Evolutionary conservation across 2,888 invertebrate species (phyloP), one percentile per base, ranked within the genome.

Genomic region (Drosophila glabriapex): DNA sequence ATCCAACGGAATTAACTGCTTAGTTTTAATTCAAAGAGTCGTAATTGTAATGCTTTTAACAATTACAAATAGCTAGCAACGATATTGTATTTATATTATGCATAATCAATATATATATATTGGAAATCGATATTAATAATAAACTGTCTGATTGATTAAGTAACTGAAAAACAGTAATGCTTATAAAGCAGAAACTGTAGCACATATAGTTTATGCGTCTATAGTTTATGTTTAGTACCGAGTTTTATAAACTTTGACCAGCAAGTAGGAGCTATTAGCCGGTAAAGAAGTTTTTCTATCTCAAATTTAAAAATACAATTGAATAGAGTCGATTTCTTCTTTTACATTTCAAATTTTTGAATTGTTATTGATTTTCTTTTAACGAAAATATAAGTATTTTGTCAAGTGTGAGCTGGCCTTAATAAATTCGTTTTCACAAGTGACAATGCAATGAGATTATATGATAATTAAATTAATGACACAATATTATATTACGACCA

Each of bases 1-100:
- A 64, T 28, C 19, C 56, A 6, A 28, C 25, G 19, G 35, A 60
- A 49, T 16, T 35, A 9, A 22, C 25, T 25, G 73, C 54, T 4
- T 59, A 55, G 10, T 33, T 22, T 33, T 25, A 37, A 4, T 28
- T 22, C 4, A 10, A 33, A 19, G 16, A 41, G 29, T 56, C 41
- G 16, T 31, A 29, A 29, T 29, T 19, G 6, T 14, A 7, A 12
- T 46, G 25, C 5, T 28, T 28, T 49, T 50, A 19, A 28, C 9
- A 50, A 28, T 28, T 50, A 16, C 2, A 9, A 28, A 49, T 28
- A 22, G 6, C 12, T 22, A 6, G 3, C 12, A 22, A 22, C 6
- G 6, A 22, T 22, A 22, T 43, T 43, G 12, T 12, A 43, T 43
- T 43, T 43, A 22, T 22, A 14, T 22, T 22, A 43, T 43, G 22